phyloP scores from a whole-genome alignment of 2,888 invertebrate genomes.

The Hydraecia micacea region DNA sequence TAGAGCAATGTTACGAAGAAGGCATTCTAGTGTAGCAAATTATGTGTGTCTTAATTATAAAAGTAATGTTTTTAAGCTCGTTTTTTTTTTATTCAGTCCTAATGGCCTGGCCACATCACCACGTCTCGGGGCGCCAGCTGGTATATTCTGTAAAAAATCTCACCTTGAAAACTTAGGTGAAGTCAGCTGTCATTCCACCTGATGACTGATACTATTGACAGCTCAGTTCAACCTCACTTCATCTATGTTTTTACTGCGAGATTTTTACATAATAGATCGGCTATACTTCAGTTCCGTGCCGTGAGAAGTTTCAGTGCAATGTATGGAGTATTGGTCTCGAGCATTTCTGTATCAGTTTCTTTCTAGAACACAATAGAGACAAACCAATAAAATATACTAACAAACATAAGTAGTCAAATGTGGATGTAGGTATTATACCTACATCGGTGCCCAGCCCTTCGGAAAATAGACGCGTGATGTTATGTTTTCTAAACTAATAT shows the following conservation, averaged over 20 bases:
- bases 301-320: neutral
- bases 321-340: neutral
- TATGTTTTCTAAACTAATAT: neutral
- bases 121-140: neutral
- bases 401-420: neutral
- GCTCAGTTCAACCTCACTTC: neutral
- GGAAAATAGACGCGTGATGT: neutral
- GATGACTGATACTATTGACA: neutral
- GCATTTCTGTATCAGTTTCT: neutral
- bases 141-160: neutral
- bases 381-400: neutral
- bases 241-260: neutral
- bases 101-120: neutral
- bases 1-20: neutral
- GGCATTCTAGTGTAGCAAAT: neutral
- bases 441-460: neutral
- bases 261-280: too few relatives aligned
- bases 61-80: neutral
- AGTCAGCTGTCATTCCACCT: neutral
- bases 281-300: too few relatives aligned
- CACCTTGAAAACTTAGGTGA: neutral
- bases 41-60: neutral
- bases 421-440: too few relatives aligned
- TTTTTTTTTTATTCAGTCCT: slow-evolving; percentile 2
- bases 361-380: neutral